Conservation (phyloP, 2,797 vertebrate genomes). For the Trachurus trachurus region DNA sequence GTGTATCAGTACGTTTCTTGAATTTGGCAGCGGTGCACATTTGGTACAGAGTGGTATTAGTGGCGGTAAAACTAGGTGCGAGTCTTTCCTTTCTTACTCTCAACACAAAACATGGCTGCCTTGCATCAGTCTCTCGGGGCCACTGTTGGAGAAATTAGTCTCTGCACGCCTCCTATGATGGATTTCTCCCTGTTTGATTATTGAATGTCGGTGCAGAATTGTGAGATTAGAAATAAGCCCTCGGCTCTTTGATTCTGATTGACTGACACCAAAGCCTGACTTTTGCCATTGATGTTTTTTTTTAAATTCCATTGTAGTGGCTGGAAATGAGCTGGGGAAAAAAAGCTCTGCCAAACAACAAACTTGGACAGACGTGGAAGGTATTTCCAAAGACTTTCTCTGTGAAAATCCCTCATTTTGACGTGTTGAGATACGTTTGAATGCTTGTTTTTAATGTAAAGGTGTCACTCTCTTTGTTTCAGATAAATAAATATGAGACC, state of each 20-base stretch:
- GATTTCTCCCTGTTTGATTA: constrained; percentile 65
- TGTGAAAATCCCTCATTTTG: not conserved
- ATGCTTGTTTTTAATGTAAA: not conserved
- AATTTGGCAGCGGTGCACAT: no score
- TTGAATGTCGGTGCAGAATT: constrained; percentile 46
- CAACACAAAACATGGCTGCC: not conserved
- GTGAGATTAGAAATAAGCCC: constrained; percentile 57
- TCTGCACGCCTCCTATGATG: constrained; percentile 46
- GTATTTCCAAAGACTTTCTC: no score
- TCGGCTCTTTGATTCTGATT: constrained; percentile 50
- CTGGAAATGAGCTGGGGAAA: constrained; percentile 17
- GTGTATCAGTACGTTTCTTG: not conserved
- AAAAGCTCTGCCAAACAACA: constrained; percentile 16
- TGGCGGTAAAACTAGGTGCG: not conserved
- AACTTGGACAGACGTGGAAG: not conserved
- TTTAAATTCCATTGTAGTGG: constrained; percentile 16
- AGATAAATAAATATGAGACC: not conserved
- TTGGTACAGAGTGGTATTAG: not conserved
- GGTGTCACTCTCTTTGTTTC: not conserved
- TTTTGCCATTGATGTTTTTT: constrained; percentile 44
- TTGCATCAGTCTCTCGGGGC: constrained; percentile 45
- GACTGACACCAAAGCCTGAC: constrained; percentile 38
- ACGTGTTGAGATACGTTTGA: not conserved
- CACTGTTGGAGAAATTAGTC: constrained; percentile 56
- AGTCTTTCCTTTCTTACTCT: constrained; percentile 19